Evolutionary conservation across 23 tunicate species (phyloP), one percentile per base, ranked within the genome.

Genomic region (Phallusia fumigata): DNA sequence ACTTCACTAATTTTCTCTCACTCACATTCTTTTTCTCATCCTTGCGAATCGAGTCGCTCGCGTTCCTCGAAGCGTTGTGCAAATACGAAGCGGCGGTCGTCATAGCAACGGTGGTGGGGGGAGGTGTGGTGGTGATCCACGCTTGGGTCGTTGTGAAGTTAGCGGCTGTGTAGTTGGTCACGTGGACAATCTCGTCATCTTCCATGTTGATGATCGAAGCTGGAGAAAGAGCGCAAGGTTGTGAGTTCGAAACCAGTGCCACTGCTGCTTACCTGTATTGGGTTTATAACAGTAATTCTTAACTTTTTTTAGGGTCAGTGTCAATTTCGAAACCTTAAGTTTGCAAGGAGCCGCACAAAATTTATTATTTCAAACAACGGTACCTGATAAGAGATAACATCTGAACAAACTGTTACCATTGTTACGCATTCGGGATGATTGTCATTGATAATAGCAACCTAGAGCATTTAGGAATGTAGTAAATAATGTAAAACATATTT

Each of bases 201-300:
- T 89, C 88, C 30, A 84, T 64, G 81, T 89, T 89, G 65, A 89
- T 75, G 15, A 89, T 18, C 22, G 94, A 89, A 35, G 94, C 94
- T 89, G 83, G 19, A 30, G 36, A 0, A 31, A 36, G 18, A 58
- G 16, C 69, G 28, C 69, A 58, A 58, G 69, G 69, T 40, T 40
- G 10, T 5, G 32, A 11, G 32, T 65, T 65, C 31, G 32, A 30
- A 40, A 40, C 47, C n/a, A n/a, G n/a, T n/a, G n/a, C n/a, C n/a
- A n/a, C n/a, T n/a, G n/a, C n/a, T n/a, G n/a, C n/a, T n/a, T n/a
- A n/a, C n/a, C n/a, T n/a, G n/a, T n/a, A n/a, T n/a, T n/a, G n/a
- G n/a, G n/a, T n/a, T n/a, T n/a, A n/a, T n/a, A n/a, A n/a, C n/a
- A n/a, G n/a, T n/a, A n/a, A n/a, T n/a, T n/a, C n/a, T n/a, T n/a